Percentiles rank a stretch among this genome's conserved stretches.
phyloP scores from a whole-genome alignment of 2,888 invertebrate genomes.

The Agrochola lota region DNA sequence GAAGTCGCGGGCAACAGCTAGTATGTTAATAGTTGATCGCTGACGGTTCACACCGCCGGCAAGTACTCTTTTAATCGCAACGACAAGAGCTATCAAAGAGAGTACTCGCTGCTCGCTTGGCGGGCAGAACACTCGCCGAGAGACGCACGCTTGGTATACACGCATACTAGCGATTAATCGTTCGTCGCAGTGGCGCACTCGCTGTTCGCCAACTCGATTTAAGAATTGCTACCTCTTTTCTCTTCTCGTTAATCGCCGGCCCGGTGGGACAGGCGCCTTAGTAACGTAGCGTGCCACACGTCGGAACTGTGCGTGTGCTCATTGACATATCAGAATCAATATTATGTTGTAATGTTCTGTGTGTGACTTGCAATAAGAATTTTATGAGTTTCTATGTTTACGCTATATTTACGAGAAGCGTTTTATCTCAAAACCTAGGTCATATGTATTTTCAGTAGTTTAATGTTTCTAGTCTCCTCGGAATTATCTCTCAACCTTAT shows the following conservation, averaged over 20 bases:
- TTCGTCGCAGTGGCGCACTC: neutral
- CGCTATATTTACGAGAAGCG: neutral
- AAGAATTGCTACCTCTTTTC: neutral
- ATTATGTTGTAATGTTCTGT: constrained; percentile 16
- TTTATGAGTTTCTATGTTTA: constrained; percentile 19
- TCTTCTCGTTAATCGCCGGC: neutral
- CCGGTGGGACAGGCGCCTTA: no score
- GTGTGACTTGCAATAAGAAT: constrained; percentile 24
- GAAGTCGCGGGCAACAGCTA: no score
- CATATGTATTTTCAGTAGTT: neutral
- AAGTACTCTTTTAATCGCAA: neutral
- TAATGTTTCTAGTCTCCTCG: no score
- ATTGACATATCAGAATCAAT: constrained; percentile 41
- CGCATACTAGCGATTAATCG: neutral
- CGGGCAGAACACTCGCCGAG: neutral
- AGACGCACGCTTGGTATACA: neutral
- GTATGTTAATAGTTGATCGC: neutral
- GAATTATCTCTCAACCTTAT: no score
- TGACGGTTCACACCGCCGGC: neutral
- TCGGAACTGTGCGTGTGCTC: constrained; percentile 6
- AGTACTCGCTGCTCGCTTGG: neutral
- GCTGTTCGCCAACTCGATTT: neutral
- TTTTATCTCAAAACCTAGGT: neutral
- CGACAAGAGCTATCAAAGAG: neutral
- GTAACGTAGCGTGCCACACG: constrained; percentile 19